These are phyloP conservation scores for Cryptoprocta ferox DNA, from an alignment of 2,797 vertebrate species.

Conservation along the genomic window DNA sequence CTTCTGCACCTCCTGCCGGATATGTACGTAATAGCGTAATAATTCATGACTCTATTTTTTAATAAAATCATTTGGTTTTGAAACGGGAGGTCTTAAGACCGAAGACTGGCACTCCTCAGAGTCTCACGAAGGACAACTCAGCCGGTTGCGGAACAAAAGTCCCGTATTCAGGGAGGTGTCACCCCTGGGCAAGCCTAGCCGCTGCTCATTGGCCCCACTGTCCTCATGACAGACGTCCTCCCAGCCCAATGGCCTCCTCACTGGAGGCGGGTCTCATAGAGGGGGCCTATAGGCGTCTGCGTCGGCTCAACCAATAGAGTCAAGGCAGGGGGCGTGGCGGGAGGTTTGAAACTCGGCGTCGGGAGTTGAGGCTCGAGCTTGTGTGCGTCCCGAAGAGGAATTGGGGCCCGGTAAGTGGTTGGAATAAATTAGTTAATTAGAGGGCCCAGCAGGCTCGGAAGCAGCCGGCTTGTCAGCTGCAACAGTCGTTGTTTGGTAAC, in stretches of 20 bases:
- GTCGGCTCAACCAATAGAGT: slow-evolving; percentile 73
- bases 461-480: neutral
- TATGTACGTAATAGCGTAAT: neutral
- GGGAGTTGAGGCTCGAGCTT: slow-evolving; percentile 2
- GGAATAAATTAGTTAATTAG: neutral
- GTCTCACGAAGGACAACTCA: neutral
- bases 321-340: slow-evolving; percentile 75
- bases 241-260: slow-evolving; percentile 3
- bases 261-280: neutral
- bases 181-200: neutral
- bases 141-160: neutral
- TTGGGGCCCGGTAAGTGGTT: slow-evolving; percentile 56
- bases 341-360: slow-evolving; percentile 84
- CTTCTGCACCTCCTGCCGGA: neutral
- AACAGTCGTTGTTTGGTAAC: neutral
- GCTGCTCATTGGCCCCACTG: neutral
- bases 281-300: neutral
- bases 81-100: neutral
- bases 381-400: neutral
- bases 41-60: neutral
- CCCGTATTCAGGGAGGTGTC: neutral
- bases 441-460: neutral
- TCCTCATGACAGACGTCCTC: slow-evolving; percentile 11
- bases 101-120: neutral
- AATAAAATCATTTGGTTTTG: slow-evolving; percentile 18